Conservation (phyloP, 2,888 invertebrate species). For the Allophyes oxyacanthae region DNA sequence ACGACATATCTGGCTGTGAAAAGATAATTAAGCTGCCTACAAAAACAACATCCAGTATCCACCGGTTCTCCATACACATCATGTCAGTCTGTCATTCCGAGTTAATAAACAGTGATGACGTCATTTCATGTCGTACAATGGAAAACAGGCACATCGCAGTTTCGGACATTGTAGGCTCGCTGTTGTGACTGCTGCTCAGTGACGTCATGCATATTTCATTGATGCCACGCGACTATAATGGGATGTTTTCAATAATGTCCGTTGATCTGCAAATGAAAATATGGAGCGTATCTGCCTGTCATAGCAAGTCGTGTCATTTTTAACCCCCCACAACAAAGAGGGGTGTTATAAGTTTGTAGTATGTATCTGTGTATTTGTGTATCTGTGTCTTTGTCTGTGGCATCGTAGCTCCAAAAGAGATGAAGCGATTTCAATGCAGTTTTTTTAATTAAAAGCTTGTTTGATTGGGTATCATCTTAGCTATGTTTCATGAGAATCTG, state of each 20-base stretch:
- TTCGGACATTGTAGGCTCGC: conserved; percentile 28
- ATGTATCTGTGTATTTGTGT: too few species aligned
- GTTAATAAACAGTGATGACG: conserved; percentile 36
- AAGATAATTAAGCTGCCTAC: conserved; percentile 17
- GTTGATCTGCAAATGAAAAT: conserved; percentile 21
- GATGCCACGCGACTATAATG: conserved; percentile 16
- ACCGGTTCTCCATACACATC: conserved; percentile 21
- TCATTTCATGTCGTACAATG: conserved; percentile 9
- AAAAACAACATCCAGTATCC: conserved; percentile 14
- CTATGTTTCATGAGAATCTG: too few species aligned
- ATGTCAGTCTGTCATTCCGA: conserved; percentile 18
- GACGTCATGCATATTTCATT: conserved; percentile 50
- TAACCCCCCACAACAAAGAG: too few species aligned
- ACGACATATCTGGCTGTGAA: not conserved
- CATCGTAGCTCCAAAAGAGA: too few species aligned
- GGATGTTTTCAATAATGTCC: conserved; percentile 31
- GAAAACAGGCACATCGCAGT: conserved; percentile 22
- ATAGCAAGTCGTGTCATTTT: too few species aligned
- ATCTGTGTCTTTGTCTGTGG: too few species aligned
- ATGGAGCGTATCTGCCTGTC: not conserved
- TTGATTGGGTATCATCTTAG: too few species aligned
- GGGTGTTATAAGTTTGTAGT: too few species aligned
- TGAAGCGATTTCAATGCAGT: too few species aligned
- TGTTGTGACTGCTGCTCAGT: conserved; percentile 16
- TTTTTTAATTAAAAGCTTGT: too few species aligned